Percentiles rank a stretch among this genome's conserved stretches.
Conservation (phyloP, 1,140 invertebrate species). For the Pectinophora gossypiella region DNA sequence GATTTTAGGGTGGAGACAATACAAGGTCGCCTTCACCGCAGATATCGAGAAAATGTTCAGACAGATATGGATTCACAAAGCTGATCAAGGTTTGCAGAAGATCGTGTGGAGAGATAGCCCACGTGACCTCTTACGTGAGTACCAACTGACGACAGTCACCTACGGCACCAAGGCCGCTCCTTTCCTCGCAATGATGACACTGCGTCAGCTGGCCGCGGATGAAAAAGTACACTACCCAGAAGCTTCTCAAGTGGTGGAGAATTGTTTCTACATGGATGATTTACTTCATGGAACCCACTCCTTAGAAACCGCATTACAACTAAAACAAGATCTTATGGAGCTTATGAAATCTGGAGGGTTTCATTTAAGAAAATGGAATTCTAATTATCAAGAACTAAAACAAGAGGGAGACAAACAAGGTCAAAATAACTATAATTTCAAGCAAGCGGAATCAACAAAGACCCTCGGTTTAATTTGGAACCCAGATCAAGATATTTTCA, state of each 20-base stretch:
- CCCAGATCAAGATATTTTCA: background rate
- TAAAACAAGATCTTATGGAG: background rate
- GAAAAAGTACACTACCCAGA: background rate
- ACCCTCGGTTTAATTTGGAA: background rate
- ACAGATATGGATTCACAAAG: background rate
- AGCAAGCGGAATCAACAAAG: background rate
- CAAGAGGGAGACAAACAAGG: background rate
- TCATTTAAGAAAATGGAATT: background rate
- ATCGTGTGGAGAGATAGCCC: background rate
- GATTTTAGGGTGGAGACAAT: background rate
- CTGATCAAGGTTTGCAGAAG: background rate
- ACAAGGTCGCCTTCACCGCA: background rate
- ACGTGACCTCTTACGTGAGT: background rate
- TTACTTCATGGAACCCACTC: background rate
- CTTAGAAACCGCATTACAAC: background rate
- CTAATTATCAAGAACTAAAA: background rate
- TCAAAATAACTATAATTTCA: background rate
- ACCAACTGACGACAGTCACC: background rate
- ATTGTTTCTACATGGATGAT: background rate
- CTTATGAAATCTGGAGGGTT: too few species aligned
- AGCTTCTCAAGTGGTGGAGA: background rate
- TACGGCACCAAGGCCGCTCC: background rate
- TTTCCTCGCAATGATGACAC: background rate
- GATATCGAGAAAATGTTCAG: conserved; percentile 1
- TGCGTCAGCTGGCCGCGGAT: background rate